Conservation (phyloP, 2,113 vertebrate genomes). For the Pelobates fuscus region DNA sequence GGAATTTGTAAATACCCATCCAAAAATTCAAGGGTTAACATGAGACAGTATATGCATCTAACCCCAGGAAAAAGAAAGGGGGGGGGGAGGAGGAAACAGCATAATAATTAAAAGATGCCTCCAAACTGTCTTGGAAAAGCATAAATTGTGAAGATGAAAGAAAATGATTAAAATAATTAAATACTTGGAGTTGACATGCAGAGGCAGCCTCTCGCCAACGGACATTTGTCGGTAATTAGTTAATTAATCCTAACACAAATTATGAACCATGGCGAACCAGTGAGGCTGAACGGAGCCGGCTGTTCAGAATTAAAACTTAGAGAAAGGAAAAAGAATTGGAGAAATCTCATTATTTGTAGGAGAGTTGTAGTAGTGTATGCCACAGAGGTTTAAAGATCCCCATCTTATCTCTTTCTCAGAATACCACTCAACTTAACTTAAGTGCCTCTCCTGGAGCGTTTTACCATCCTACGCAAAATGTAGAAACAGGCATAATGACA, state of each 20-base stretch:
- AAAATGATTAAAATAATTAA: constrained; percentile 99
- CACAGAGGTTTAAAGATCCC: no score
- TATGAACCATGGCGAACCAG: constrained; percentile 99
- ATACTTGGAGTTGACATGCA: constrained; percentile 98
- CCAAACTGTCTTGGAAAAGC: constrained; percentile 93
- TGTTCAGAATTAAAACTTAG: constrained; percentile 77
- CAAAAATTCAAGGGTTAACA: constrained; percentile 61
- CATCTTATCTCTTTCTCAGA: no score
- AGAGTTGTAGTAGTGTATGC: background rate
- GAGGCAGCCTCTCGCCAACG: constrained; percentile 96
- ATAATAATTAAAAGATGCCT: constrained; percentile 98
- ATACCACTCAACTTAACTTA: no score
- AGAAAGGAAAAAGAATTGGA: constrained; percentile 48
- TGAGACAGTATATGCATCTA: constrained; percentile 54
- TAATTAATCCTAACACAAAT: constrained; percentile 99
- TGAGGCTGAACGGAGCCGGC: constrained; percentile 92
- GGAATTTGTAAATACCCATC: background rate
- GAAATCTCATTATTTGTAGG: background rate
- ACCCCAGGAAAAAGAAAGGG: constrained; percentile 53
- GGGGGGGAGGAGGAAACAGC: constrained; percentile 62
- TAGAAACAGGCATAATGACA: no score
- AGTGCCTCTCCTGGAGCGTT: no score
- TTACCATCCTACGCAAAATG: no score
- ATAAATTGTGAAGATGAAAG: constrained; percentile 99
- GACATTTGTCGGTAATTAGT: constrained; percentile 99